Evolutionary conservation across 2,113 vertebrate species (phyloP).

Genomic region (Amblyornis subalaris): DNA sequence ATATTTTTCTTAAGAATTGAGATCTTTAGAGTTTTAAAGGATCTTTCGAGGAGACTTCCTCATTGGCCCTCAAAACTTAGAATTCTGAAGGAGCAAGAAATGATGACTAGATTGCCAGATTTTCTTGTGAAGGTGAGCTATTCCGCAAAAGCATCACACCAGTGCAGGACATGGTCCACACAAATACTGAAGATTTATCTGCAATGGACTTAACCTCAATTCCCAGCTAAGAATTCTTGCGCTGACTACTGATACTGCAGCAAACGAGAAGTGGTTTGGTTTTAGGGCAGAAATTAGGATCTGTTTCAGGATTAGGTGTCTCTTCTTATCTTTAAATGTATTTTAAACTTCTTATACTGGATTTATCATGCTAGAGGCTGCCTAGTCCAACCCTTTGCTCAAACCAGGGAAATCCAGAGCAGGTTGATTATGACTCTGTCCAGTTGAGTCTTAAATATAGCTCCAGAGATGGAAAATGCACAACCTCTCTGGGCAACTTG

Average conservation of each 20-base stretch:
- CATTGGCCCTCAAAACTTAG: background rate
- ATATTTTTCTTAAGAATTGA: background rate
- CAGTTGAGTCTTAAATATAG: background rate
- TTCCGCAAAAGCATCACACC: background rate
- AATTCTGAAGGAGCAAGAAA: background rate
- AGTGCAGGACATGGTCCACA: background rate
- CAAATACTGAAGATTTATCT: background rate
- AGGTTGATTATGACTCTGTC: background rate
- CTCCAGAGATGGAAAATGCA: background rate
- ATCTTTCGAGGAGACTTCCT: background rate
- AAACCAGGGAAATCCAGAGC: background rate
- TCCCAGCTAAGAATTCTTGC: background rate
- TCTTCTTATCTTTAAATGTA: background rate
- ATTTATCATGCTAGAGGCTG: background rate
- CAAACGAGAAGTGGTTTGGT: background rate
- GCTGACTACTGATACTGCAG: background rate
- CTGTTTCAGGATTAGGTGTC: background rate
- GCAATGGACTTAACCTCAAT: background rate
- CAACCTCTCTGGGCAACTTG: background rate
- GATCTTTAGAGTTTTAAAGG: background rate
- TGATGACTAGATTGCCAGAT: rapidly evolving
- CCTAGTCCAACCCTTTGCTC: background rate
- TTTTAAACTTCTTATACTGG: background rate
- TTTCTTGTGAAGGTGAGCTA: background rate
- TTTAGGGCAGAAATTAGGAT: background rate